Percentiles rank a stretch among this genome's conserved stretches.
These are phyloP conservation scores for Harmothoe impar DNA, from an alignment of 2,888 invertebrate species.

Conservation along the genomic window DNA sequence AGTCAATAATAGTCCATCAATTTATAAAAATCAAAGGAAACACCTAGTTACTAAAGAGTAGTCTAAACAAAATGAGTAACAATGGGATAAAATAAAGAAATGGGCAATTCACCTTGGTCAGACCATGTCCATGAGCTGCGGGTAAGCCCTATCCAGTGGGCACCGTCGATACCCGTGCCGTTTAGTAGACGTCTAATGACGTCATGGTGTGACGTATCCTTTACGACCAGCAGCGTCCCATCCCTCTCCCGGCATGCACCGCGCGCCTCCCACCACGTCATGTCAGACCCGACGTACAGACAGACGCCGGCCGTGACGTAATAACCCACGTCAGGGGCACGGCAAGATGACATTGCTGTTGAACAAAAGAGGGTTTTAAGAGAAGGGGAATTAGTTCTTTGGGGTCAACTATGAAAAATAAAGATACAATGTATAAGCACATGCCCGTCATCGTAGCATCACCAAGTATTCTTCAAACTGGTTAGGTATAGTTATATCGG, in stretches of 20 bases:
- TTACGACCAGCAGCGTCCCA: not conserved
- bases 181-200: not conserved
- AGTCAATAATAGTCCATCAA: no score
- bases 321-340: not conserved
- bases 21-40: no score
- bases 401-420: no score
- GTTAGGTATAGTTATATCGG: not conserved
- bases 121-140: not conserved
- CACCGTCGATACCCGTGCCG: not conserved
- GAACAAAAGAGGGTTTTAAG: no score
- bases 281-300: not conserved
- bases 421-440: no score
- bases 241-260: not conserved
- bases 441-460: no score
- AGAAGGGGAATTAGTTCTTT: no score
- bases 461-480: no score
- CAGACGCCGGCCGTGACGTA: not conserved
- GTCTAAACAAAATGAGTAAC: no score
- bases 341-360: not conserved
- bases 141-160: constrained; percentile 19
- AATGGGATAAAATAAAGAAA: no score
- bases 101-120: constrained; percentile 1
- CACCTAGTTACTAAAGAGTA: no score
- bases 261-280: constrained; percentile 47
- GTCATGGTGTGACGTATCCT: not conserved